Evolutionary conservation across 1,140 invertebrate species (phyloP).

Genomic region (Ridgeia piscesae): DNA sequence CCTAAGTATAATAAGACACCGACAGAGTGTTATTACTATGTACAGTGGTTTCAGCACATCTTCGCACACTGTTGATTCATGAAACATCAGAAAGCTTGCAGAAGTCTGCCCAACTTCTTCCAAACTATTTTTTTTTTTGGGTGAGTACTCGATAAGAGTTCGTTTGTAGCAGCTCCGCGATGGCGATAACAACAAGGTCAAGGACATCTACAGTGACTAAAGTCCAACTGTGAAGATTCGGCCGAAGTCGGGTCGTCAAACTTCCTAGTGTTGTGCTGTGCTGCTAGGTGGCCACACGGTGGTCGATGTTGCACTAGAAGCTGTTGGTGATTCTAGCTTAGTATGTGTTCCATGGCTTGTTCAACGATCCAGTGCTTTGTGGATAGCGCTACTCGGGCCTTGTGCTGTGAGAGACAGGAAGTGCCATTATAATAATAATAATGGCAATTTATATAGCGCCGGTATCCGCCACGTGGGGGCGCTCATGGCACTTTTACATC

Average conservation of each 20-base stretch:
- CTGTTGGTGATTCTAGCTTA: constrained; percentile 36
- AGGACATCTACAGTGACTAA: background rate
- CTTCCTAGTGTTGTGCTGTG: background rate
- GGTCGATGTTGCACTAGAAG: background rate
- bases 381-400: constrained; percentile 53
- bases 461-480: too few relatives aligned
- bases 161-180: background rate
- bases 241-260: background rate
- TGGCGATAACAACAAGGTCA: background rate
- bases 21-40: background rate
- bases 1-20: background rate
- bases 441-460: too few relatives aligned
- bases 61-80: background rate
- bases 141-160: background rate
- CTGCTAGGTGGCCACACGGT: background rate
- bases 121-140: background rate
- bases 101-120: background rate
- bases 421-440: constrained; percentile 8
- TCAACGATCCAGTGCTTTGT: constrained; percentile 57
- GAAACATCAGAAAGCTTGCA: background rate
- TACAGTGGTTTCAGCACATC: background rate
- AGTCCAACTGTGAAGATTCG: background rate
- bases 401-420: constrained; percentile 44
- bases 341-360: constrained; percentile 52
- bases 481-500: too few relatives aligned